Evolutionary conservation across 2,113 vertebrate genomes (phyloP).

Genomic region (Carettochelys insculpta): DNA sequence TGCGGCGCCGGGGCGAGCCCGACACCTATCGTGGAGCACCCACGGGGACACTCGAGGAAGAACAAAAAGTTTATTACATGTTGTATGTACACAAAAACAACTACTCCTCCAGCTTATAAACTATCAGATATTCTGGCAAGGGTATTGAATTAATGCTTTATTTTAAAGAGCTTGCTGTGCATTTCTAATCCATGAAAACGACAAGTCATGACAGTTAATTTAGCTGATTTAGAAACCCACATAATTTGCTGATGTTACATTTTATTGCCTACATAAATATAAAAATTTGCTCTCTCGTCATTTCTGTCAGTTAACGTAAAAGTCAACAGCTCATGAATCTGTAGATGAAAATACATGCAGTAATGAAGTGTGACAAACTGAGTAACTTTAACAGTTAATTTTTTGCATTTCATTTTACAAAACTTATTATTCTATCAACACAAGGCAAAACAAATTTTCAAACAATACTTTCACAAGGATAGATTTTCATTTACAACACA

Average conservation of each 20-base stretch:
- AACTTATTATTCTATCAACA: neutral
- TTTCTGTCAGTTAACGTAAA: neutral
- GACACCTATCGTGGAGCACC: too few species aligned
- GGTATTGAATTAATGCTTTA: neutral
- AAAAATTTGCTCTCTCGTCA: neutral
- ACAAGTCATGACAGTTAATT: neutral
- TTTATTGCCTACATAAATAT: neutral
- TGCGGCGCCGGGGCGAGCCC: too few species aligned
- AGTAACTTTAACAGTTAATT: neutral
- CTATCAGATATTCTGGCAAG: neutral
- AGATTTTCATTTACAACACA: neutral
- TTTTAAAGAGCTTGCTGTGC: neutral
- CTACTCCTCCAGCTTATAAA: neutral
- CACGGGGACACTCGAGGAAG: too few species aligned
- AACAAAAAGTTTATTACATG: too few species aligned
- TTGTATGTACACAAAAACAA: neutral
- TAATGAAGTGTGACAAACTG: neutral
- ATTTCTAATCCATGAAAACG: too few species aligned
- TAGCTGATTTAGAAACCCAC: neutral
- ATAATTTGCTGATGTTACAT: neutral
- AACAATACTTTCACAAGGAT: neutral
- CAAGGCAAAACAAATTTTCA: neutral
- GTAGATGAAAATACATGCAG: neutral
- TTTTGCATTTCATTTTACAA: neutral
- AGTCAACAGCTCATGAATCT: neutral